Evolutionary conservation across 2,113 vertebrate species (phyloP), one percentile per base, ranked within the genome.

Genomic region (Myrmophylax atrothorax): DNA sequence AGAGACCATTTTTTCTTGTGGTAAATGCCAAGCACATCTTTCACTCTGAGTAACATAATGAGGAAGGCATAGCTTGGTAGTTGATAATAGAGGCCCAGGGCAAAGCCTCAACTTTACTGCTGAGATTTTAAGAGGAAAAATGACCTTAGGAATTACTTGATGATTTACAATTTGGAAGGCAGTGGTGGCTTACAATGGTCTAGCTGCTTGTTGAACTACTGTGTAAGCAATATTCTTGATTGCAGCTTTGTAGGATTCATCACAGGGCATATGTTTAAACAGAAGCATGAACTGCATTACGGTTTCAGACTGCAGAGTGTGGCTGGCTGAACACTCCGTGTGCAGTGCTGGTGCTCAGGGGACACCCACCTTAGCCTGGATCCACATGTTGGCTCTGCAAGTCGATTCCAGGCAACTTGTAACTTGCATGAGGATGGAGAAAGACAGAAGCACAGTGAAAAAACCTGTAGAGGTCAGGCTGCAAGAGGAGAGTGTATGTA

Each of bases 41-140:
- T 81, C 42, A 42, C 47, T 91, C 88, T 47, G 60, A 87, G 16
- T 75, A 89, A 47, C 44, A 37, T 89, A 79, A 95, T n/a, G 56
- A 72, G 69, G 56, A 87, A 83, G 1, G 70, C 42, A 90, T 69
- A 67, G 29, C 42, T 67, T 95, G 72, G 47, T 86, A n/a, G 19
- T 64, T 78, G 52, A 28, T 84, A 86, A 87, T 84, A 74, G 80
- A 5, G 23, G 77, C 84, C 66, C 62, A 78, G 69, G 37, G 76
- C 72, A 95, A 96, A 95, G 68, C 94, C 91, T 96, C 91, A 94
- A 19, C 42, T 84, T 90, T 94, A 84, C 78, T 95, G 62, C 80
- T 72, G 62, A 72, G 60, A 75, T 84, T 89, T 91, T 69, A 79
- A 76, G 72, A 75, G 73, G 52, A 66, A 63, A 93, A 91, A 47